Evolutionary conservation across 1,140 invertebrate species (phyloP), one percentile per base, ranked within the genome.

Genomic region (Atta colombica): DNA sequence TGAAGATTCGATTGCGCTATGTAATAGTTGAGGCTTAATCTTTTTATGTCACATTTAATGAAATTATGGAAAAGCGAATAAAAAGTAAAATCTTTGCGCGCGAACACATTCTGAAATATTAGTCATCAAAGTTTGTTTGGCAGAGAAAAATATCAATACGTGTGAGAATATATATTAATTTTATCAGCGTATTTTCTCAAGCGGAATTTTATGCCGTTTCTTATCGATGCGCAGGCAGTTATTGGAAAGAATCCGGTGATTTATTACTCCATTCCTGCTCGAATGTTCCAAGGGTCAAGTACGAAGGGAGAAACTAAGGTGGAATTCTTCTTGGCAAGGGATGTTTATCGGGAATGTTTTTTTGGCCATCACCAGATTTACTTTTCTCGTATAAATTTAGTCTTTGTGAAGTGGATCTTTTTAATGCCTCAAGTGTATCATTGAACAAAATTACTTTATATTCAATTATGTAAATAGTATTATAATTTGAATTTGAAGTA

Each of bases 281-380:
- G 80, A 60, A 82, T 74, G 53, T 84, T 75, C 80, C 14, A 75
- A 75, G 80, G 65, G 65, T 35, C 21, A 53, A 71, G 49, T 51
- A 21, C 55, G 80, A 21, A 61, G 25, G 39, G 60, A 28, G 45
- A 84, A 63, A 31, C 78, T 55, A 71, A 28, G 51, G 35, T 58
- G 28, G 39, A n/a, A 49, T 74, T 82, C 68, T 71, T 74, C 80
- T 75, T 61, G 61, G 39, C 71, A 61, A 60, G 68, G 68, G 39
- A 69, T 84, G 69, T 84, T 84, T 84, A 84, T 84, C 55, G 80
- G 31, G 18, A 84, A 53, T 74, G 80, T 84, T 84, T 84, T 84
- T 75, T 61, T 39, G 45, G 8, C 39, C 55, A 84, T 84, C 69
- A 84, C 39, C 25, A 53, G 39, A 28, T 84, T 84, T 84, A 51